Evolutionary conservation across 2,888 invertebrate genomes (phyloP).

Genomic region (Nomada goodeniana): DNA sequence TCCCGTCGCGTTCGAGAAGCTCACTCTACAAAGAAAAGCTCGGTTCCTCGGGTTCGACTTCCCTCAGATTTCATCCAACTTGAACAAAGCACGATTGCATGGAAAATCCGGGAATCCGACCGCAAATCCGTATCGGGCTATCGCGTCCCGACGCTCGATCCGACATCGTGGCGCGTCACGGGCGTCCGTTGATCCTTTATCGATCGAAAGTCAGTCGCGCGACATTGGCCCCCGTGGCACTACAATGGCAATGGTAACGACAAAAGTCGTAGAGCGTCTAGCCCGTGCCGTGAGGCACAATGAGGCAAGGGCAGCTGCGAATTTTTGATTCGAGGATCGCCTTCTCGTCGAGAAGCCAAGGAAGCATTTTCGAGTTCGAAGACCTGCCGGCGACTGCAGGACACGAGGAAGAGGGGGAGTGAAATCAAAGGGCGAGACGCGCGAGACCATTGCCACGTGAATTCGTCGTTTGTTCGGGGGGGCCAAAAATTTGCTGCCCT

Average conservation of each 20-base stretch:
- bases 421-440: constrained; percentile 54
- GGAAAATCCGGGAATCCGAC: too few relatives aligned
- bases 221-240: constrained; percentile 57
- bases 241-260: constrained; percentile 71
- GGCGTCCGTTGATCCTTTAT: constrained; percentile 61
- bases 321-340: constrained; percentile 73
- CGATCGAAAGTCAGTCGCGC: constrained; percentile 72
- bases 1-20: too few relatives aligned
- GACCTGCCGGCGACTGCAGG: constrained; percentile 61
- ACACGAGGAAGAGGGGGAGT: constrained; percentile 51
- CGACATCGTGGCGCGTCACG: constrained; percentile 1
- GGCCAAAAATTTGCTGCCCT: constrained; percentile 37
- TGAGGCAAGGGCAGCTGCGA: constrained; percentile 72
- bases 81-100: too few relatives aligned
- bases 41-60: too few relatives aligned
- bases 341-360: constrained; percentile 58
- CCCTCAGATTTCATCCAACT: too few relatives aligned
- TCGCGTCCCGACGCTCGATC: neutral
- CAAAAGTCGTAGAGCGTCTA: constrained; percentile 73
- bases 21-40: too few relatives aligned
- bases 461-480: constrained; percentile 32
- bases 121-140: too few relatives aligned
- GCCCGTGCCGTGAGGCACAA: constrained; percentile 73
- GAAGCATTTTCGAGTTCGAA: constrained; percentile 56
- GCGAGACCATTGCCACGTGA: constrained; percentile 49